Evolutionary conservation across 2,888 invertebrate genomes (phyloP), one percentile per base, ranked within the genome.

Genomic region (Plebejus argus): DNA sequence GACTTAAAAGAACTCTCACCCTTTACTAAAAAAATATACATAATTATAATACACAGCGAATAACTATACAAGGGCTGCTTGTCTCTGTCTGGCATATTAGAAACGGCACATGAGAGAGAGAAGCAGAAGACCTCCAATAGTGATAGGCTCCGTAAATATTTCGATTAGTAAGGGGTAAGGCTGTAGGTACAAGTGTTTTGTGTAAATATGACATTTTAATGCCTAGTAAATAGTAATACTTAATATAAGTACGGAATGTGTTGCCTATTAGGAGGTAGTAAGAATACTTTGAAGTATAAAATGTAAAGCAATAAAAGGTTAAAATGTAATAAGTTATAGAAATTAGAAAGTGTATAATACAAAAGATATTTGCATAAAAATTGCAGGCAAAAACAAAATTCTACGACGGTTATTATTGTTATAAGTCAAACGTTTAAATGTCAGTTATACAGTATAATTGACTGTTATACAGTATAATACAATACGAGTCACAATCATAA

Each of bases 171-270:
- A 20, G 2, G 8, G 20, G n/a, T 56, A n/a, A 7, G 7, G 10
- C 8, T 58, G 3, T 53, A 18, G 2, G 45, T 12, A 20, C 7
- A 56, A n/a, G 7, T 58, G 20, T 58, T 58, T 20, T 20, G 8
- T 7, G 8, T 58, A 58, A 20, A 58, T 20, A 58, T 56, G 56
- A 56, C 3, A 8, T 20, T 58, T 58, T 8, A 58, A 58, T 58
- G 58, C 4, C 2, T 15, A 72, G 12, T 72, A 72, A 72, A 23
- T 15, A 72, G 12, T 72, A 72, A 72, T 49, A 49, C 72, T 49
- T 72, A 23, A 23, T 39, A 49, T 72, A 72, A 72, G 49, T 49
- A 72, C 45, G 72, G 72, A 72, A 72, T 72, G 72, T 71, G 39
- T 49, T 15, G 12, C 20, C 8, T 39, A n/a, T 39, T 39, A 33